Base-by-base conservation (phyloP, 2,113 vertebrate genomes). In the Zapus hudsonius region DNA sequence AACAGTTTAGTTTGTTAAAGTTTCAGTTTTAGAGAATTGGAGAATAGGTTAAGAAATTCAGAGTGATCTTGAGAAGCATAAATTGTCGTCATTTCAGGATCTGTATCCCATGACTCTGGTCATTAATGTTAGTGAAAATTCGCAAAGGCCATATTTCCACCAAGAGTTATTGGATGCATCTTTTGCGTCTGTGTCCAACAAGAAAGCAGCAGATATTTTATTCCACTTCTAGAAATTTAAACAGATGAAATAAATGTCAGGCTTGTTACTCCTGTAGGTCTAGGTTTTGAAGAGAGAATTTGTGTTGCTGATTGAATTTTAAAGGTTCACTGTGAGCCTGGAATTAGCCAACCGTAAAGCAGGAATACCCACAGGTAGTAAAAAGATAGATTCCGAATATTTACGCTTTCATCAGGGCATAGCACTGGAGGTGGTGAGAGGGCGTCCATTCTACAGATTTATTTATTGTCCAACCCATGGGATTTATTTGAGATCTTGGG, bases 11-110 rank as follows among this genome's bases (percentile, higher is more conserved):
- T 81, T 4, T 33, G 7, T 72, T 36, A 47, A 85, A 87, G 33
- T 83, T 96, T 83, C 8, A 16, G 31, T 74, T 87, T 93, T 76
- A 84, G 57, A 74, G 52, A 10, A 36, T 91, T 89, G 42, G n/a
- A 86, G 38, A 88, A 23, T 72, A 69, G 33, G 42, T 88, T 73
- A 42, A 86, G 84, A 95, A 87, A 81, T 25, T 89, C 3, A 42
- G 17, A 90, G 16, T 29, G 92, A 42, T 96, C 13, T 55, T 94
- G 76, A 80, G 57, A 94, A 82, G 47, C 90, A 86, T 84, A 82
- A 95, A 90, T 93, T 97, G 91, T 47, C 86, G 72, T 78, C 90
- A 88, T 96, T 96, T 96, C 55, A 95, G 94, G 93, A 59, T 93
- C 40, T 36, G 47, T 23, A 83, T 96, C 90, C 94, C 94, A 25